Conservation (phyloP, 2,113 vertebrate species). For the Orientallactaga bullata region DNA sequence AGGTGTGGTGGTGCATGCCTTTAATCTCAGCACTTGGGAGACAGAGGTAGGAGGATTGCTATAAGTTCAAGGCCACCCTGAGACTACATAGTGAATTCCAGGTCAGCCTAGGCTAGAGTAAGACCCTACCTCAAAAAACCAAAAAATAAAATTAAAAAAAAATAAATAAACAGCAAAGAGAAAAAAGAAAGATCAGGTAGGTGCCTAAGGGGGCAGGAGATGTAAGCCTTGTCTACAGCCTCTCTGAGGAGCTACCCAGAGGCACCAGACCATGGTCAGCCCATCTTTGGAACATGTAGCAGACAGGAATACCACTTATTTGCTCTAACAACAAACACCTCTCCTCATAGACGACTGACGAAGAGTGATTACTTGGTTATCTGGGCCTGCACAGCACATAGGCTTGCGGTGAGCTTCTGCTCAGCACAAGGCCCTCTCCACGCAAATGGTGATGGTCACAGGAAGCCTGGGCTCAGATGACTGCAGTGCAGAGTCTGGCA, state of each 20-base stretch:
- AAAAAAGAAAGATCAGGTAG: background rate
- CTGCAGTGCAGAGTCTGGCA: background rate
- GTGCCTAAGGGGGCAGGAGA: too few relatives aligned
- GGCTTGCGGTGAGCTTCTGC: fast-evolving
- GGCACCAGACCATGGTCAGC: too few relatives aligned
- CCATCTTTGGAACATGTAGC: background rate
- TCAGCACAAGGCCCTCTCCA: fast-evolving
- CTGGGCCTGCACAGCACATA: background rate
- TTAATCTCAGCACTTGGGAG: too few relatives aligned
- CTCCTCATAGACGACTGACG: background rate
- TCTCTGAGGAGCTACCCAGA: background rate
- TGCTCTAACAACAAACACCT: background rate
- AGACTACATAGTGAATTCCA: too few relatives aligned
- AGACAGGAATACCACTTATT: fast-evolving
- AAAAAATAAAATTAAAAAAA: too few relatives aligned
- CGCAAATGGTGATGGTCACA: too few relatives aligned
- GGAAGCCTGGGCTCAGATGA: background rate
- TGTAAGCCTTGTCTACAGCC: fast-evolving
- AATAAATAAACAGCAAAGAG: too few relatives aligned
- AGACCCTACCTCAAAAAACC: too few relatives aligned
- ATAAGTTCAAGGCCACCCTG: too few relatives aligned
- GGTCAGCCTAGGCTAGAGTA: too few relatives aligned
- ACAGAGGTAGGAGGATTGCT: too few relatives aligned
- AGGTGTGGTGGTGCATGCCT: too few relatives aligned
- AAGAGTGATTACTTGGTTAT: background rate